These are phyloP conservation scores for Cheirogaleus medius DNA, from an alignment of 2,113 vertebrate genomes.

Conservation along the genomic window DNA sequence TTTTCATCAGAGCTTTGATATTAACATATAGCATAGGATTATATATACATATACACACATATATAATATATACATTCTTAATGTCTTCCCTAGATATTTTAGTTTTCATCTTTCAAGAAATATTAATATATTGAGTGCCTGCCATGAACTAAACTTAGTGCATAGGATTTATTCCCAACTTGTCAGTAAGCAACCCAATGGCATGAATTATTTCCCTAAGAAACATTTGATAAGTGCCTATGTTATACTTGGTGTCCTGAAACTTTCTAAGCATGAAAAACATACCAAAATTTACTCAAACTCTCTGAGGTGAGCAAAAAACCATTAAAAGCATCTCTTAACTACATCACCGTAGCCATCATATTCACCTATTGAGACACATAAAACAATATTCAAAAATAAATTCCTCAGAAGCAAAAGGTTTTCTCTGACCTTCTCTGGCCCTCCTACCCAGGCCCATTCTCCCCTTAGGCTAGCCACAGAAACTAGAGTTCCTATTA, in stretches of 20 bases:
- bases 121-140: not conserved
- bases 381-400: too few species aligned
- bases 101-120: not conserved
- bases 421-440: too few species aligned
- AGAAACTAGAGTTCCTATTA: too few species aligned
- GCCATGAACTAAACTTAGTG: not conserved
- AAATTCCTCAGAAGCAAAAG: too few species aligned
- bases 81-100: not conserved
- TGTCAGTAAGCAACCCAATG: not conserved
- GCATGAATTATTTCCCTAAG: not conserved
- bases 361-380: too few species aligned
- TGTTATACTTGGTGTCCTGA: not conserved
- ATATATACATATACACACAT: not conserved
- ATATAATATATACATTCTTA: not conserved
- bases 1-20: not conserved
- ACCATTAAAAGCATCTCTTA: not conserved
- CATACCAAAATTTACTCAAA: not conserved
- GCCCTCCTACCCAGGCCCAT: too few species aligned
- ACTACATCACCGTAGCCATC: not conserved
- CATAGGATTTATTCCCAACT: not conserved
- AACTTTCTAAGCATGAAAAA: not conserved
- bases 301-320: not conserved
- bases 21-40: not conserved
- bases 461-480: too few species aligned
- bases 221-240: not conserved